Base-by-base conservation (phyloP, 2,113 vertebrate species). In the Passer domesticus region DNA sequence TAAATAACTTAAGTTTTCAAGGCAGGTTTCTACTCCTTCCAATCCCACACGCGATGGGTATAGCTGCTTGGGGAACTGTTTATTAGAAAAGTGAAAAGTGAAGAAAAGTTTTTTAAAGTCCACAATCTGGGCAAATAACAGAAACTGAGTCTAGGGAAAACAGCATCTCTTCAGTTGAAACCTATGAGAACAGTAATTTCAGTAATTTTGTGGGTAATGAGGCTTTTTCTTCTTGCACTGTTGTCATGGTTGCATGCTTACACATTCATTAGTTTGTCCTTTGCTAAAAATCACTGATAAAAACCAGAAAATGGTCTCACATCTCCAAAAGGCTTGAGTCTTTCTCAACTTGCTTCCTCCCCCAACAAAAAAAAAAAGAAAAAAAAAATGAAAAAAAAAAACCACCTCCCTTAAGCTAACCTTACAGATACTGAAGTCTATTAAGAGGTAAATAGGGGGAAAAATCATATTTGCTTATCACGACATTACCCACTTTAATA, bases 241-340 rank as follows among this genome's bases (percentile, higher is more conserved):
- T 89, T 97, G 95, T 95, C 95, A 97, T 95, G 91, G 95, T 89
- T 94, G 92, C 95, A 85, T 89, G 89, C 70, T 95, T 95, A 64
- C 87, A 94, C 67, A 73, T 89, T 95, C 91, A 96, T 96, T 91
- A 94, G 91, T 83, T 95, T 96, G 84, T 88, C 59, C 75, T 97
- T 90, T 88, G 55, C 89, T 88, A 85, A 94, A 94, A 95, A 94
- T 91, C 72, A 79, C 55, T 63, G 33, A 39, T 90, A 43, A 80
- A 90, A 94, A 73, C 3, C 62, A 92, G 74, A 95, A 96, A 90
- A 90, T 66, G 30, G 8, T 70, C 70, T 58, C 6, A 20, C 4
- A 59, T 69, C 31, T 91, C 75, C 63, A 55, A 52, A 81, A 30
- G 31, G 9, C 63, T 79, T 87, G 41, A 82, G 31, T 79, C 30